phyloP scores from a whole-genome alignment of 1,140 invertebrate genomes.

The Lethrus apterus region DNA sequence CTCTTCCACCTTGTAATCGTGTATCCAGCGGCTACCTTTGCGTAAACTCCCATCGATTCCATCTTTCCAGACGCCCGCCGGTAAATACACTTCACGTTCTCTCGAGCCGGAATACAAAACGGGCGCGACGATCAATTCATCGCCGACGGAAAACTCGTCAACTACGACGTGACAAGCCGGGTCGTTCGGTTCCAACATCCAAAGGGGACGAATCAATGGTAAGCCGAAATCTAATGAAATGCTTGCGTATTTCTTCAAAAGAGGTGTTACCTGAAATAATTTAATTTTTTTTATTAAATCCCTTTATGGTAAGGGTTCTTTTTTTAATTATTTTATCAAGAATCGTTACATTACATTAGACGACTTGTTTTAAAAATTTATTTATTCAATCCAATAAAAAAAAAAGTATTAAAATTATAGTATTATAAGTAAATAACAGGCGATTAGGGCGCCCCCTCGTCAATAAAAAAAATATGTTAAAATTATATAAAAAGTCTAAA shows the following conservation, averaged over 20 bases:
- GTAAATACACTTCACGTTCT: conserved; percentile 68
- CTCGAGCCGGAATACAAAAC: conserved; percentile 54
- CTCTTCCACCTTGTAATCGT: conserved; percentile 72
- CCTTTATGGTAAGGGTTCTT: neutral
- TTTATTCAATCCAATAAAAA: no score
- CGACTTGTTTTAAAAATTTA: neutral
- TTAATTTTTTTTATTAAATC: conserved; percentile 4
- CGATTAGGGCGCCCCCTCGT: no score
- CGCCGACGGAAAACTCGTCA: conserved; percentile 86
- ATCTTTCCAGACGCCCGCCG: conserved; percentile 83
- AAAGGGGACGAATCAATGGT: conserved; percentile 82
- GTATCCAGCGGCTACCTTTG: conserved; percentile 83
- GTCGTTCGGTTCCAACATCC: conserved; percentile 85
- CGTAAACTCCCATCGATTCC: conserved; percentile 76
- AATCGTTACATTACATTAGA: no score
- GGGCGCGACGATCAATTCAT: conserved; percentile 87
- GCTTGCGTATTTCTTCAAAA: conserved; percentile 66
- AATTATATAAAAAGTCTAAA: no score
- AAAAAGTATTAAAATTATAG: no score
- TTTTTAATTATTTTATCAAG: neutral
- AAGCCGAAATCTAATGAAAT: conserved; percentile 69
- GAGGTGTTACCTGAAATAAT: conserved; percentile 53
- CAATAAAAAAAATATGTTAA: no score
- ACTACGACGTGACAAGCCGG: conserved; percentile 66
- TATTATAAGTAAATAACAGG: conserved; percentile 1